These are phyloP conservation scores for Atrichornis clamosus DNA, from an alignment of 2,113 vertebrate species.

Conservation along the genomic window DNA sequence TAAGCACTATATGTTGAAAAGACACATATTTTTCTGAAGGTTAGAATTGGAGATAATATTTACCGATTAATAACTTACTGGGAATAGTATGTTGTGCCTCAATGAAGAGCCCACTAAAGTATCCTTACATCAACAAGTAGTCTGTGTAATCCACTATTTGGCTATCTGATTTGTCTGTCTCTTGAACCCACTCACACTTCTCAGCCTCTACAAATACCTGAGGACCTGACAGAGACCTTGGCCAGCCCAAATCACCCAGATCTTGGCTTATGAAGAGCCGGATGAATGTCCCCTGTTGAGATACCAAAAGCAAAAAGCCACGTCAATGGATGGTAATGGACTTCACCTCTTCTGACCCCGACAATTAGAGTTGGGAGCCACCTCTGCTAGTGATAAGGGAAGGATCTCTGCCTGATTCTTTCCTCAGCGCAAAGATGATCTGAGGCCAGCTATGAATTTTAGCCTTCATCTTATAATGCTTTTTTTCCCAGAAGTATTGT, in stretches of 20 bases:
- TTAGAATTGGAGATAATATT: neutral
- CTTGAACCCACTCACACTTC: neutral
- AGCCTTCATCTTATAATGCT: neutral
- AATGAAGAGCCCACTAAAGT: neutral
- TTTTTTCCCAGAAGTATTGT: neutral
- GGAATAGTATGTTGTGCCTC: neutral
- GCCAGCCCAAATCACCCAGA: neutral
- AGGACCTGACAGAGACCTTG: neutral
- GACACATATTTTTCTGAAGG: neutral
- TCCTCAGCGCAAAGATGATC: neutral
- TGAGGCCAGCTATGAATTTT: neutral
- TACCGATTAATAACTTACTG: neutral
- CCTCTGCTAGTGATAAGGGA: neutral
- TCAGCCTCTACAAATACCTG: neutral
- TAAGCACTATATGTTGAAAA: neutral
- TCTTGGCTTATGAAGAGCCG: neutral
- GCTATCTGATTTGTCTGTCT: neutral
- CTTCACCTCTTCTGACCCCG: neutral
- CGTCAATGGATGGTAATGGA: neutral
- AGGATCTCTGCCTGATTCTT: neutral
- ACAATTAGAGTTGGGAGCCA: neutral
- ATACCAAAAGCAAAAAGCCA: neutral
- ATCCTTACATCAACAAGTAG: neutral
- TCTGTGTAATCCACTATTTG: neutral
- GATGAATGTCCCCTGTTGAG: neutral